phyloP scores from a whole-genome alignment of 2,888 invertebrate species.

The Protonemura montana region DNA sequence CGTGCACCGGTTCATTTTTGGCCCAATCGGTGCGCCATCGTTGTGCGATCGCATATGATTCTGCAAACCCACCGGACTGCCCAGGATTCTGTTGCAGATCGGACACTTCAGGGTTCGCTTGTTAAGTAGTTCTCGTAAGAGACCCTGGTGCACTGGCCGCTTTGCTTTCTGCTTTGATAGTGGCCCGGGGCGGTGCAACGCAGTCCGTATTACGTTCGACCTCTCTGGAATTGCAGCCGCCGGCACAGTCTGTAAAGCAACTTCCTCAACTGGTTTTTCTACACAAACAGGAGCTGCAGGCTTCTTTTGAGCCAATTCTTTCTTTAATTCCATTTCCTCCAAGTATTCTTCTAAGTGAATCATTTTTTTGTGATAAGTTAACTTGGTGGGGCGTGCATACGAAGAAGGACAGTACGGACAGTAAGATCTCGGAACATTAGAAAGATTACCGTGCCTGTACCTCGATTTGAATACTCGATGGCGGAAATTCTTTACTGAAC shows the following conservation, averaged over 20 bases:
- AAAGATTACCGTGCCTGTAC: background rate
- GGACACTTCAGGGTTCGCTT: constrained; percentile 21
- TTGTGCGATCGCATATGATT: constrained; percentile 57
- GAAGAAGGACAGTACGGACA: constrained; percentile 27
- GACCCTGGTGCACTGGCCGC: background rate
- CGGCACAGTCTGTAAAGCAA: background rate
- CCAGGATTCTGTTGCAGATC: background rate
- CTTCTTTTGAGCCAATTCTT: background rate
- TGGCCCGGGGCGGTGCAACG: background rate
- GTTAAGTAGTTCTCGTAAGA: constrained; percentile 17
- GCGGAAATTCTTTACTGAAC: constrained; percentile 5
- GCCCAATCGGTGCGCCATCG: constrained; percentile 50
- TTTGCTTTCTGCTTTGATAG: constrained; percentile 22
- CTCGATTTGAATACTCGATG: background rate
- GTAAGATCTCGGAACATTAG: background rate
- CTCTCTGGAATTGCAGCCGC: background rate
- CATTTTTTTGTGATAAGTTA: constrained; percentile 29
- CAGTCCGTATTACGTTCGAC: background rate
- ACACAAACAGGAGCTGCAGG: background rate
- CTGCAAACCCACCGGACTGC: constrained; percentile 50
- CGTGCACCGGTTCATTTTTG: constrained; percentile 56
- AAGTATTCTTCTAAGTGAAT: background rate
- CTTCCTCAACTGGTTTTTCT: background rate
- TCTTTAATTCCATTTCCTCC: background rate
- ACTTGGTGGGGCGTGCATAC: background rate